A percentile compares a stretch with the other conserved stretches of the same genome.
Evolutionary conservation across 2,797 vertebrate genomes (phyloP).

Genomic region (Paratrypauchen microcephalus): DNA sequence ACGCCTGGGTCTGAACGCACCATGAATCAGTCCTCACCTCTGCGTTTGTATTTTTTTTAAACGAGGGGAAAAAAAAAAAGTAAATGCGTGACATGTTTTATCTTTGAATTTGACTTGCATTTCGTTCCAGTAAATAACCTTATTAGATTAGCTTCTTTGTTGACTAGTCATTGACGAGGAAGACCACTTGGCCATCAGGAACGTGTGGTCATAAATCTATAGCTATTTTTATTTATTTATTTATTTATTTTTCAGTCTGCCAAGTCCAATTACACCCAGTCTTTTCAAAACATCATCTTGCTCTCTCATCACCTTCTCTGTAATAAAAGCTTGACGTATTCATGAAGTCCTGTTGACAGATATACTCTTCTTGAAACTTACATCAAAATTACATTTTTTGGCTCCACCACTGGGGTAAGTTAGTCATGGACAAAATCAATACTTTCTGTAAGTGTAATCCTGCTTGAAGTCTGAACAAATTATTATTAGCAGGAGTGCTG

Average conservation of each 20-base stretch:
- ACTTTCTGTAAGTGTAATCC: not conserved
- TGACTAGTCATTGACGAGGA: not conserved
- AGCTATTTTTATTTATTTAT: not conserved
- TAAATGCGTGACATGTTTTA: too few relatives aligned
- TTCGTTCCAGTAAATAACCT: not conserved
- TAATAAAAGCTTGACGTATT: not conserved
- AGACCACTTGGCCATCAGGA: not conserved
- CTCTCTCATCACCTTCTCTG: not conserved
- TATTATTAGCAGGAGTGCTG: not conserved
- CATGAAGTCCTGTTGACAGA: conserved; percentile 1
- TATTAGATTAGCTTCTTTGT: not conserved
- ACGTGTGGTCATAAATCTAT: not conserved
- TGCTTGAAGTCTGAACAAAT: not conserved
- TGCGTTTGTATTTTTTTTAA: too few relatives aligned
- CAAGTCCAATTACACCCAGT: not conserved
- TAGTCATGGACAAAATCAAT: conserved; percentile 9
- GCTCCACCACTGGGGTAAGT: not conserved
- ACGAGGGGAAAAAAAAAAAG: too few relatives aligned
- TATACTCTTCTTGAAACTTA: not conserved
- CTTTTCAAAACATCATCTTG: not conserved
- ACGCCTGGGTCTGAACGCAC: too few relatives aligned
- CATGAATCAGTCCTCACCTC: too few relatives aligned
- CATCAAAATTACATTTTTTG: conserved; percentile 7
- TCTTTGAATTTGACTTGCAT: not conserved
- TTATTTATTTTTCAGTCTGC: too few relatives aligned